These are phyloP conservation scores for Melanogrammus aeglefinus DNA, from an alignment of 2,797 vertebrate species.

Conservation along the genomic window DNA sequence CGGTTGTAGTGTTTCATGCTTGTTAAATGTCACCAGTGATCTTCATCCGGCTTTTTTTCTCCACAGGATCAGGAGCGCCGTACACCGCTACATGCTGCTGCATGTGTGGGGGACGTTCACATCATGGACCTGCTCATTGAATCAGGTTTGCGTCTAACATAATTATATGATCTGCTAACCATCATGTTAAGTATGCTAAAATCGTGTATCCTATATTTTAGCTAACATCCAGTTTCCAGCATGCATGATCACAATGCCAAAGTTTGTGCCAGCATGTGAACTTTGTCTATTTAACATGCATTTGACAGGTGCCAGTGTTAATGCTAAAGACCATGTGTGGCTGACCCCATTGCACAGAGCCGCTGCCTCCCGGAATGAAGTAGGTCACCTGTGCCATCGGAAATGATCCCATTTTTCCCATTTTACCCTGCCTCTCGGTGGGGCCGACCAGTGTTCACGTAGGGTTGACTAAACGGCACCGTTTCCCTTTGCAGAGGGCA, in stretches of 20 bases:
- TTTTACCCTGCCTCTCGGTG: background rate
- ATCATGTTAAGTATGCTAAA: background rate
- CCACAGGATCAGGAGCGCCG: slow-evolving; percentile 92
- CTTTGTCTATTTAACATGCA: background rate
- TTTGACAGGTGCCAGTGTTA: slow-evolving; percentile 90
- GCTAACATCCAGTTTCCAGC: background rate
- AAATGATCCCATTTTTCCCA: background rate
- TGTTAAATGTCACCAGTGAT: background rate
- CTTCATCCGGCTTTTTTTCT: slow-evolving; percentile 6
- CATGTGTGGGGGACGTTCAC: slow-evolving; percentile 91
- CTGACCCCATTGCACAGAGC: slow-evolving; percentile 94
- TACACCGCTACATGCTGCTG: slow-evolving; percentile 94
- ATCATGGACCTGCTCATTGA: slow-evolving; percentile 94
- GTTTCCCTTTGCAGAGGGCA: slow-evolving; percentile 79
- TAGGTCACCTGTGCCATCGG: slow-evolving; percentile 50
- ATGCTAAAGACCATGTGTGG: slow-evolving; percentile 94
- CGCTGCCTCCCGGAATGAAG: slow-evolving; percentile 91
- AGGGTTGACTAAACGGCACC: background rate
- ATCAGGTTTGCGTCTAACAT: slow-evolving; percentile 76
- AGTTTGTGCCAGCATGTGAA: background rate
- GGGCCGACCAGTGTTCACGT: background rate
- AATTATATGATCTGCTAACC: background rate
- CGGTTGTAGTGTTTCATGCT: background rate
- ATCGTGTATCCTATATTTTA: background rate
- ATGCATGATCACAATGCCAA: background rate